Conservation (phyloP, 2,888 invertebrate species). For the Melanophora roralis region DNA sequence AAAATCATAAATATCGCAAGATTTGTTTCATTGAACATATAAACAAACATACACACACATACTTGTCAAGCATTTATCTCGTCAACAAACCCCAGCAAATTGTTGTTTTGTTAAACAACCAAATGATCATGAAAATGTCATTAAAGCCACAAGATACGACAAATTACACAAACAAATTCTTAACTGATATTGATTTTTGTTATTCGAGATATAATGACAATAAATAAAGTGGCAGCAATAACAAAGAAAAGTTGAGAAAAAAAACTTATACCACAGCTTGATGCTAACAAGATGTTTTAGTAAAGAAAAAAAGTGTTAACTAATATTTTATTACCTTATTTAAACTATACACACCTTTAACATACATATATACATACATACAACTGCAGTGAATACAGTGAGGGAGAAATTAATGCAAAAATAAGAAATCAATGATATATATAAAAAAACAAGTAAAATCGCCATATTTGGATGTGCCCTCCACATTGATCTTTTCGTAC, state of each 20-base stretch:
- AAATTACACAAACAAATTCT: constrained; percentile 1
- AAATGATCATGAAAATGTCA: constrained; percentile 51
- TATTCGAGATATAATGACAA: constrained; percentile 28
- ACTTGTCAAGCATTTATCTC: constrained; percentile 30
- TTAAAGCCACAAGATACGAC: constrained; percentile 33
- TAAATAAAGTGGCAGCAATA: neutral
- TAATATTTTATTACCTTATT: constrained; percentile 73
- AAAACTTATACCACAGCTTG: constrained; percentile 45
- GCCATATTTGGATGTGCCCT: no score
- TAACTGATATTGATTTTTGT: constrained; percentile 6
- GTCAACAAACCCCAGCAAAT: neutral
- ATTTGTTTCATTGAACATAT: neutral
- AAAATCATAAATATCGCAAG: neutral
- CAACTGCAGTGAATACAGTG: constrained; percentile 4
- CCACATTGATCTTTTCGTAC: no score
- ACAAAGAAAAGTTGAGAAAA: neutral
- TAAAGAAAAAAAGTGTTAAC: constrained; percentile 69
- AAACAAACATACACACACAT: neutral
- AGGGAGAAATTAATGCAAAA: neutral
- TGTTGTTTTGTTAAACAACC: neutral
- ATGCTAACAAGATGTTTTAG: constrained; percentile 72
- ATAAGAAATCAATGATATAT: neutral
- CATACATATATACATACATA: no score
- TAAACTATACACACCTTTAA: constrained; percentile 57
- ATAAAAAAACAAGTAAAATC: no score